phyloP scores from a whole-genome alignment of 1,140 invertebrate genomes.

The Venustaconcha ellipsiformis region DNA sequence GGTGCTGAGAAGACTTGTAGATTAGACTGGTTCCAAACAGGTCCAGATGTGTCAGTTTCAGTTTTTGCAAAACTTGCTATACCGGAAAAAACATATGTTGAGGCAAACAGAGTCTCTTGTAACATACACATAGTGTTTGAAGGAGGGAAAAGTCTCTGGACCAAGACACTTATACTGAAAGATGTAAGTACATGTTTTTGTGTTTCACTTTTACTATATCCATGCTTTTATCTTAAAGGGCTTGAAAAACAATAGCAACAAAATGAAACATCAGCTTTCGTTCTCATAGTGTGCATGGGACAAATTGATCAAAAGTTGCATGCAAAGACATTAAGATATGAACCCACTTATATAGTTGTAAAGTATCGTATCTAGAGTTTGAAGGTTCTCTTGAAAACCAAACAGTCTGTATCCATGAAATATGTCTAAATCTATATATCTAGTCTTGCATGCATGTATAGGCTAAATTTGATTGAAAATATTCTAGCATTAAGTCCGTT shows the following conservation, averaged over 20 bases:
- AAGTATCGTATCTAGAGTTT: too few relatives aligned
- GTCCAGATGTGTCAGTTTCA: conserved; percentile 80
- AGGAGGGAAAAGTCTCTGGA: conserved; percentile 78
- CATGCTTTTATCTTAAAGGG: not conserved
- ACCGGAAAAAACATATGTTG: conserved; percentile 80
- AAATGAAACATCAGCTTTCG: not conserved
- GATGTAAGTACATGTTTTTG: conserved; percentile 77
- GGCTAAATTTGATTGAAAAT: too few relatives aligned
- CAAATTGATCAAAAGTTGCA: not conserved
- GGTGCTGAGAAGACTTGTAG: conserved; percentile 81
- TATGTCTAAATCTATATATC: too few relatives aligned
- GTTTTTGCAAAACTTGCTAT: conserved; percentile 93
- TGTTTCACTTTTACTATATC: not conserved
- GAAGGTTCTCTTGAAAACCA: too few relatives aligned
- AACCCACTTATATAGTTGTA: too few relatives aligned
- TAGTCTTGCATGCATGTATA: too few relatives aligned
- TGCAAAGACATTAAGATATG: too few relatives aligned
- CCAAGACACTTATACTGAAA: conserved; percentile 84
- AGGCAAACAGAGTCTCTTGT: conserved; percentile 87
- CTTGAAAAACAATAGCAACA: not conserved
- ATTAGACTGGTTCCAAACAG: conserved; percentile 80
- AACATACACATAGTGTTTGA: conserved; percentile 84
- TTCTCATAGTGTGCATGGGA: not conserved
- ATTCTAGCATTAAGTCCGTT: too few relatives aligned
- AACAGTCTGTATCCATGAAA: too few relatives aligned